Conservation (phyloP, 2,113 vertebrate genomes). For the Tetrax tetrax region DNA sequence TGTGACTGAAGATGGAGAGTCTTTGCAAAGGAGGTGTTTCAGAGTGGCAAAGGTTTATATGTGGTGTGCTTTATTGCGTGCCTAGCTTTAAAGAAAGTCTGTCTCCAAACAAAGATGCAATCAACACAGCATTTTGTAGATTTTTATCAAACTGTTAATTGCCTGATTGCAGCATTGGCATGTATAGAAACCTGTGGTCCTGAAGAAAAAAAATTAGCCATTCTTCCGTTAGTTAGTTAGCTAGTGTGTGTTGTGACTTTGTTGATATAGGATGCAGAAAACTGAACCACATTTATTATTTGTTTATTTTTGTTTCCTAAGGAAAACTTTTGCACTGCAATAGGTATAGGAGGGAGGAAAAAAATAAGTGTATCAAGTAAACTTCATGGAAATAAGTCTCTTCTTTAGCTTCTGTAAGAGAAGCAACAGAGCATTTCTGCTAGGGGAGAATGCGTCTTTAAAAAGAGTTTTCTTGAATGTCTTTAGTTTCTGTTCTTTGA, state of each 20-base stretch:
- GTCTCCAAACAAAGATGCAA: background rate
- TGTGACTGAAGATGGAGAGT: background rate
- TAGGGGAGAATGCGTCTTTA: background rate
- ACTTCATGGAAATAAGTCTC: background rate
- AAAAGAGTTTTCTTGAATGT: background rate
- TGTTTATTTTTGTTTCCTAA: background rate
- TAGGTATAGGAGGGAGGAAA: background rate
- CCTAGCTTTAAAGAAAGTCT: background rate
- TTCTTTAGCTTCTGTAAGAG: background rate
- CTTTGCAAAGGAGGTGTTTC: background rate
- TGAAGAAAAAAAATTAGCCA: background rate
- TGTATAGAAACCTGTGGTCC: background rate
- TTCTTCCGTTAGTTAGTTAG: background rate
- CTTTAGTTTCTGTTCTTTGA: background rate
- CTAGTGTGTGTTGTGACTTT: background rate
- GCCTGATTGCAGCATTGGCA: background rate
- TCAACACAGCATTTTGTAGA: background rate
- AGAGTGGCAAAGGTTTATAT: background rate
- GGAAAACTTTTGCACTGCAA: background rate
- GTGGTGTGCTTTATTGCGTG: background rate
- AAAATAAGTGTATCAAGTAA: background rate
- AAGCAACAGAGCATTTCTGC: background rate
- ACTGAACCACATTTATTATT: background rate
- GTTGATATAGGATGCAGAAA: background rate
- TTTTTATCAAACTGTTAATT: background rate